Percentiles rank a stretch among this genome's conserved stretches.
These are phyloP conservation scores for Bucorvus abyssinicus DNA, from an alignment of 2,797 vertebrate species.

Conservation along the genomic window DNA sequence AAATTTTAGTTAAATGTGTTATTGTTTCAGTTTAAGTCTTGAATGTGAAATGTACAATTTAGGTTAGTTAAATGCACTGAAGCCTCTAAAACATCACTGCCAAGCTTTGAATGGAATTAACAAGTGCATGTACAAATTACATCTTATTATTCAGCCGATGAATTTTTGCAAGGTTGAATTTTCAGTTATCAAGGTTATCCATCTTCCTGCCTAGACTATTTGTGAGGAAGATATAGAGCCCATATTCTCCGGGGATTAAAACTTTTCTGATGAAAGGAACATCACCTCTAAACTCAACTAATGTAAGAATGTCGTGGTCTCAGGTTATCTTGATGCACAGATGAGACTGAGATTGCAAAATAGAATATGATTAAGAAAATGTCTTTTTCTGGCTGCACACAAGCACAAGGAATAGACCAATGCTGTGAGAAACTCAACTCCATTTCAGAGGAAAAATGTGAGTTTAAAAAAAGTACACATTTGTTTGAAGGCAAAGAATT, in stretches of 20 bases:
- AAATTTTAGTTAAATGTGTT: background rate
- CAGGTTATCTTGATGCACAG: background rate
- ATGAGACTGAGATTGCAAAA: background rate
- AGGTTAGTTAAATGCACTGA: background rate
- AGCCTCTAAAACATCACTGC: background rate
- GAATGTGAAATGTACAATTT: constrained; percentile 19
- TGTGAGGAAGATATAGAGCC: background rate
- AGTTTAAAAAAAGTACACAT: rapidly evolving
- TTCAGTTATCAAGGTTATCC: constrained; percentile 44
- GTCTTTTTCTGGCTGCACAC: background rate
- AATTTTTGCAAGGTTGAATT: constrained; percentile 50
- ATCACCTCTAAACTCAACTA: background rate
- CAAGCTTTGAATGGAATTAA: constrained; percentile 37
- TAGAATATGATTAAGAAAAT: background rate
- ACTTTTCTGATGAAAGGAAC: background rate
- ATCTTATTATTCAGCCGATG: constrained; percentile 43
- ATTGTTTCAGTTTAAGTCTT: background rate
- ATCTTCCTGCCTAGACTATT: constrained; percentile 16
- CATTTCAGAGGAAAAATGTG: background rate
- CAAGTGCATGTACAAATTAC: constrained; percentile 29
- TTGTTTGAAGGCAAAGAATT: background rate
- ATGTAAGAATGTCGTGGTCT: background rate
- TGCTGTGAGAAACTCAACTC: background rate
- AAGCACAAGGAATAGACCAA: background rate
- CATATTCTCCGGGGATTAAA: background rate